These are phyloP conservation scores for Tribolium freemani DNA, from an alignment of 2,888 invertebrate genomes.

Conservation along the genomic window DNA sequence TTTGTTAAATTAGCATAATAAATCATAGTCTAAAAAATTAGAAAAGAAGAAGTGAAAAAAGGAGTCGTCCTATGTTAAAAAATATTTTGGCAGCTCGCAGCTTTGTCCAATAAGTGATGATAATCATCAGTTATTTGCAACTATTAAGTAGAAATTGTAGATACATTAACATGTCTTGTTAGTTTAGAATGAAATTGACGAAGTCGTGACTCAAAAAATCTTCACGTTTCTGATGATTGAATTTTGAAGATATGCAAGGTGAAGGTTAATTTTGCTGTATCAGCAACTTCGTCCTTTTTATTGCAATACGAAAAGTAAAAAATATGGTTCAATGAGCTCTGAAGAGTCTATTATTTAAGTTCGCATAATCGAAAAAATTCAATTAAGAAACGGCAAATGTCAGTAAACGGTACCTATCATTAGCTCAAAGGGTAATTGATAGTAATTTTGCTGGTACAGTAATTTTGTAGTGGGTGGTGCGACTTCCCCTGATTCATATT, in stretches of 20 bases:
- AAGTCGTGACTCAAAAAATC: conserved; percentile 28
- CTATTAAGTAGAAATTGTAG: background rate
- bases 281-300: background rate
- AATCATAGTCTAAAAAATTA: no score
- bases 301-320: background rate
- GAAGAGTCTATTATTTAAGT: background rate
- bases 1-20: no score
- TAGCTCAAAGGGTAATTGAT: conserved; percentile 30
- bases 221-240: conserved; percentile 23
- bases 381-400: conserved; percentile 24
- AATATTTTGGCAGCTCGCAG: no score
- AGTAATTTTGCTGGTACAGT: conserved; percentile 21
- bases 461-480: conserved; percentile 29
- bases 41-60: no score
- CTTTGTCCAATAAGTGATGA: background rate
- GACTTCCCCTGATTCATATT: conserved; percentile 15
- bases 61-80: no score
- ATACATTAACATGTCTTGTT: conserved; percentile 21
- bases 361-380: conserved; percentile 9
- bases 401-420: conserved; percentile 31
- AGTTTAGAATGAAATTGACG: background rate
- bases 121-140: background rate
- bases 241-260: conserved; percentile 6
- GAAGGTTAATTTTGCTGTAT: conserved; percentile 5
- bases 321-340: background rate